Evolutionary conservation across 2,888 invertebrate genomes (phyloP).

Genomic region (Argyresthia albistria): DNA sequence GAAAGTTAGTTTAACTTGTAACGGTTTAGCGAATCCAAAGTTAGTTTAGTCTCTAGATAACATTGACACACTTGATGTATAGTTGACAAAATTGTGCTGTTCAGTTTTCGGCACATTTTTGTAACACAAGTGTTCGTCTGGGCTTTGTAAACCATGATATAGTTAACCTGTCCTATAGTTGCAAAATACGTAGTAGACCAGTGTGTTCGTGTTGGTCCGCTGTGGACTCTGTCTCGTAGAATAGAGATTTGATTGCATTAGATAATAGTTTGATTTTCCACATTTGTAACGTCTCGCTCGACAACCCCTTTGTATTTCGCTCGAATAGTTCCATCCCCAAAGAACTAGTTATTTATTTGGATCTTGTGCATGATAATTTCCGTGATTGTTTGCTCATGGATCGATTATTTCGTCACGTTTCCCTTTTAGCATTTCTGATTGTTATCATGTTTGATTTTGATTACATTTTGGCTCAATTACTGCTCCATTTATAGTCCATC

Average conservation of each 20-base stretch:
- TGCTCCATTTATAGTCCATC: no score
- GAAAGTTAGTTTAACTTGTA: conserved; percentile 1
- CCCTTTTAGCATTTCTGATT: background rate
- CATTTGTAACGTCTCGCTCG: background rate
- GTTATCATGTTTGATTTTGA: conserved; percentile 42
- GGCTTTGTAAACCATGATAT: conserved; percentile 60
- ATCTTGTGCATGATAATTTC: conserved; percentile 4
- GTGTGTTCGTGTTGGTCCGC: conserved; percentile 37
- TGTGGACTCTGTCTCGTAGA: conserved; percentile 41
- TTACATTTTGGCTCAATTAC: conserved; percentile 66
- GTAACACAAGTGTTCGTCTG: conserved; percentile 38
- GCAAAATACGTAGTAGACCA: conserved; percentile 56
- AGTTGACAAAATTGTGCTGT: conserved; percentile 41
- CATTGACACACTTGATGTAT: conserved; percentile 50
- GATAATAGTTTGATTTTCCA: conserved; percentile 13
- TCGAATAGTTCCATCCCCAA: conserved; percentile 3
- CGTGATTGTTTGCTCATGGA: background rate
- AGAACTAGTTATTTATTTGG: conserved; percentile 7
- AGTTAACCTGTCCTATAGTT: conserved; percentile 69
- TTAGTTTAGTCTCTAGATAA: conserved; percentile 36
- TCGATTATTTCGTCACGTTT: background rate
- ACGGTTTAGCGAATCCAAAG: background rate
- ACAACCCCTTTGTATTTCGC: background rate
- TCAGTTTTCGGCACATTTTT: conserved; percentile 7
- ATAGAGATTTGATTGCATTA: conserved; percentile 36